These are phyloP conservation scores for Altica lythri DNA, from an alignment of 2,888 invertebrate species.

Conservation along the genomic window DNA sequence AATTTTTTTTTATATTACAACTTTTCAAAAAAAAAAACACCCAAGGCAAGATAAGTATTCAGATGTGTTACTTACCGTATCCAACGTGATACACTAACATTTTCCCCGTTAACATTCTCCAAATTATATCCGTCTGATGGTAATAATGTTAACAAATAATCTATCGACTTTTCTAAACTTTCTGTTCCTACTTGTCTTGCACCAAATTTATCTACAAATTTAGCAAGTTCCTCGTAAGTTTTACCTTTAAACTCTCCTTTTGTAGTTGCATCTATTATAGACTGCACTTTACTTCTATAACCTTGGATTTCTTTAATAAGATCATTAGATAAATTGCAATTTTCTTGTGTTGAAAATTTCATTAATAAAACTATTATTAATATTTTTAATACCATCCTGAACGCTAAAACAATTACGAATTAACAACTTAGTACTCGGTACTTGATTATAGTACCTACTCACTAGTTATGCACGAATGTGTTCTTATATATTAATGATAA, in stretches of 20 bases:
- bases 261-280: constrained; percentile 46
- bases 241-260: constrained; percentile 47
- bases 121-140: constrained; percentile 53
- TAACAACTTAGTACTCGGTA: too few relatives aligned
- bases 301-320: constrained; percentile 65
- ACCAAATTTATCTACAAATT: constrained; percentile 61
- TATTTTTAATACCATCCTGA: too few relatives aligned
- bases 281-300: constrained; percentile 46
- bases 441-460: too few relatives aligned
- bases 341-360: background rate
- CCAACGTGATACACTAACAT: constrained; percentile 65
- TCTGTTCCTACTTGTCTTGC: constrained; percentile 59
- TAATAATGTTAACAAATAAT: constrained; percentile 61
- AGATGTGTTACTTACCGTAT: constrained; percentile 61
- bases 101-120: constrained; percentile 75
- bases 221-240: constrained; percentile 55
- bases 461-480: too few relatives aligned
- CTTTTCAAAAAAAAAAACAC: background rate
- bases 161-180: constrained; percentile 62
- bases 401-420: too few relatives aligned
- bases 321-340: constrained; percentile 57
- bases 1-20: too few relatives aligned
- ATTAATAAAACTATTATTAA: background rate
- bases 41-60: too few relatives aligned
- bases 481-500: too few relatives aligned